Conservation (phyloP, 1,140 invertebrate species). For the Tetranychus cinnabarinus region DNA sequence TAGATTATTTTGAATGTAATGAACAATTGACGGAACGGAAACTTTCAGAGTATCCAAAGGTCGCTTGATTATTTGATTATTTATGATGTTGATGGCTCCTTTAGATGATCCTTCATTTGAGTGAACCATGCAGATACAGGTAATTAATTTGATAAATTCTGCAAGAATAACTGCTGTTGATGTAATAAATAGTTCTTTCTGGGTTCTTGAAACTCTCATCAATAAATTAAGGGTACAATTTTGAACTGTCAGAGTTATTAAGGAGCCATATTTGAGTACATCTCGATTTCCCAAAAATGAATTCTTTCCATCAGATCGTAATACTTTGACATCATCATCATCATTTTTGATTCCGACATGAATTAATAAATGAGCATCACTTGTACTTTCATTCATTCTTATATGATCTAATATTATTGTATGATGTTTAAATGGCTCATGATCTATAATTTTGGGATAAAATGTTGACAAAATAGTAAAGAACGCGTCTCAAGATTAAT, state of each 20-base stretch:
- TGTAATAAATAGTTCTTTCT: slow-evolving; percentile 72
- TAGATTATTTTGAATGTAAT: slow-evolving; percentile 91
- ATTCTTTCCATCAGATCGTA: too few relatives aligned
- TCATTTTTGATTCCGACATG: too few relatives aligned
- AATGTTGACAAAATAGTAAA: too few relatives aligned
- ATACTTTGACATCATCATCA: too few relatives aligned
- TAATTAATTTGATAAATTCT: slow-evolving; percentile 73
- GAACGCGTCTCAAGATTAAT: too few relatives aligned
- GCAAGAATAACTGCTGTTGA: slow-evolving; percentile 88
- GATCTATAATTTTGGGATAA: too few relatives aligned
- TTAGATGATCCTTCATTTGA: slow-evolving; percentile 37
- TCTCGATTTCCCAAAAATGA: not conserved
- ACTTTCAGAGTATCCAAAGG: slow-evolving; percentile 25
- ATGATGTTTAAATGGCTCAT: too few relatives aligned
- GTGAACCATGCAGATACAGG: slow-evolving; percentile 49
- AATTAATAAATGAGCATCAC: too few relatives aligned
- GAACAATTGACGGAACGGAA: slow-evolving; percentile 78
- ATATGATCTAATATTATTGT: too few relatives aligned
- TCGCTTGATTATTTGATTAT: slow-evolving; percentile 6
- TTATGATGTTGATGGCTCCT: not conserved
- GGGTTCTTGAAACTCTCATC: slow-evolving; percentile 76
- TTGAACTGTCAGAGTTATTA: slow-evolving; percentile 70
- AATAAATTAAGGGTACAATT: slow-evolving; percentile 79
- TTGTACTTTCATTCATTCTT: too few relatives aligned
- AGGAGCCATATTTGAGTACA: slow-evolving; percentile 53